These are phyloP conservation scores for Indicator maculatus DNA, from an alignment of 2,113 vertebrate species.

Conservation along the genomic window DNA sequence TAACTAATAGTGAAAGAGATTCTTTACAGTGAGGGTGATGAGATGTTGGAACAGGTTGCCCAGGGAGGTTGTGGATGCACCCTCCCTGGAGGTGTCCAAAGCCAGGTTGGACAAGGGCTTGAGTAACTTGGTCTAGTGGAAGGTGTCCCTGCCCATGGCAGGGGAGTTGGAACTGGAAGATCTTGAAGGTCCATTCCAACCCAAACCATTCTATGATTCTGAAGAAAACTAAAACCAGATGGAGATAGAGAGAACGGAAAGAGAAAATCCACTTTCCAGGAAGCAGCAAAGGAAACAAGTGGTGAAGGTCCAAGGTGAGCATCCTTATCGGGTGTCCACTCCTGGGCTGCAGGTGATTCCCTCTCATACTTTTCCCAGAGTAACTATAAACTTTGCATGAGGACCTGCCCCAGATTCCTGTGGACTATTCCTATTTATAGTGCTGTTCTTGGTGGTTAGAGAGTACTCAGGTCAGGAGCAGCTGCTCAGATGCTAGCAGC, in stretches of 20 bases:
- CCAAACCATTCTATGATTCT: too few relatives aligned
- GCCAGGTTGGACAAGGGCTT: too few relatives aligned
- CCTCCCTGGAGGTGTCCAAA: too few relatives aligned
- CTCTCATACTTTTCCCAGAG: not conserved
- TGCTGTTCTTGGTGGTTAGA: not conserved
- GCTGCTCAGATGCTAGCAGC: not conserved
- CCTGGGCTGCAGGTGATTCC: not conserved
- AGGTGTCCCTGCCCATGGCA: too few relatives aligned
- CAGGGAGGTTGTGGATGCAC: too few relatives aligned
- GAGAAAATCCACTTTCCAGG: not conserved
- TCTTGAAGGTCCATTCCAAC: too few relatives aligned
- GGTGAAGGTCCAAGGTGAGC: not conserved
- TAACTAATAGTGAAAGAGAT: not conserved
- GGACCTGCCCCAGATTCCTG: not conserved
- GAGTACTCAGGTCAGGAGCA: not conserved
- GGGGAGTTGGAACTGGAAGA: too few relatives aligned
- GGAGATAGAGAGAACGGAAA: not conserved
- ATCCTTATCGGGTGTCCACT: not conserved
- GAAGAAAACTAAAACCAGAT: not conserved
- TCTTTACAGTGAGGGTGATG: not conserved
- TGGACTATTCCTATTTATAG: not conserved
- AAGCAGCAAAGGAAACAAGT: not conserved
- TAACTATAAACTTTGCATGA: not conserved
- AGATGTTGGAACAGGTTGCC: too few relatives aligned
- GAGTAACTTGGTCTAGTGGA: too few relatives aligned